Conservation (phyloP, 2,888 invertebrate genomes). For the Drosophila niveifrons region DNA sequence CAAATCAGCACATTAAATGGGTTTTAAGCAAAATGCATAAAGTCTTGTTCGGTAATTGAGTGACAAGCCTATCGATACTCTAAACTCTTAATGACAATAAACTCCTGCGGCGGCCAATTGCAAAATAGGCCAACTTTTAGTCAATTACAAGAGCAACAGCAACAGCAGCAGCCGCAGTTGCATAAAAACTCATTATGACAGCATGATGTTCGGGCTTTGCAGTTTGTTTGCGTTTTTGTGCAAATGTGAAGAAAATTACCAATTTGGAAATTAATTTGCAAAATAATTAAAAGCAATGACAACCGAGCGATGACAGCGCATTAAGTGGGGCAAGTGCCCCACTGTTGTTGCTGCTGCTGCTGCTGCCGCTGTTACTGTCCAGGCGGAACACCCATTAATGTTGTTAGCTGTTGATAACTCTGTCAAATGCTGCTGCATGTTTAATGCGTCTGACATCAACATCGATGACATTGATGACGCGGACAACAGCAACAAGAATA, state of each 20-base stretch:
- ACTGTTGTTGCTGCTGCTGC: not conserved
- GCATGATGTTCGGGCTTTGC: conserved; percentile 1
- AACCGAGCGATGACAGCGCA: conserved; percentile 58
- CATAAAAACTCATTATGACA: conserved; percentile 69
- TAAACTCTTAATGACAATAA: conserved; percentile 42
- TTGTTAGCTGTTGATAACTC: conserved; percentile 78
- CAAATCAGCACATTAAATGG: conserved; percentile 3
- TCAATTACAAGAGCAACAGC: conserved; percentile 37
- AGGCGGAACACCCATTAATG: conserved; percentile 67
- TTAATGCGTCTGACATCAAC: conserved; percentile 75
- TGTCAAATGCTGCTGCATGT: conserved; percentile 78
- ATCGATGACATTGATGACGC: conserved; percentile 65
- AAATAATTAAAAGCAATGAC: conserved; percentile 77
- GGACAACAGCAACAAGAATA: conserved; percentile 31
- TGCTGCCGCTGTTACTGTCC: conserved; percentile 30
- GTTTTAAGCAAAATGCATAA: conserved; percentile 14
- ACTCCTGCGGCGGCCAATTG: conserved; percentile 23
- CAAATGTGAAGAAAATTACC: conserved; percentile 76
- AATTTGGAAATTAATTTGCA: conserved; percentile 82
- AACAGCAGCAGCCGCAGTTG: conserved; percentile 3
- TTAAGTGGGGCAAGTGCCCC: conserved; percentile 23
- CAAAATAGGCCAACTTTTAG: conserved; percentile 58
- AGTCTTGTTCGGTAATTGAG: conserved; percentile 52
- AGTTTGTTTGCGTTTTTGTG: conserved; percentile 40
- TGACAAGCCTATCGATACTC: conserved; percentile 37